Evolutionary conservation across 2,113 vertebrate genomes (phyloP), one percentile per base, ranked within the genome.

Genomic region (Pampusana beccarii): DNA sequence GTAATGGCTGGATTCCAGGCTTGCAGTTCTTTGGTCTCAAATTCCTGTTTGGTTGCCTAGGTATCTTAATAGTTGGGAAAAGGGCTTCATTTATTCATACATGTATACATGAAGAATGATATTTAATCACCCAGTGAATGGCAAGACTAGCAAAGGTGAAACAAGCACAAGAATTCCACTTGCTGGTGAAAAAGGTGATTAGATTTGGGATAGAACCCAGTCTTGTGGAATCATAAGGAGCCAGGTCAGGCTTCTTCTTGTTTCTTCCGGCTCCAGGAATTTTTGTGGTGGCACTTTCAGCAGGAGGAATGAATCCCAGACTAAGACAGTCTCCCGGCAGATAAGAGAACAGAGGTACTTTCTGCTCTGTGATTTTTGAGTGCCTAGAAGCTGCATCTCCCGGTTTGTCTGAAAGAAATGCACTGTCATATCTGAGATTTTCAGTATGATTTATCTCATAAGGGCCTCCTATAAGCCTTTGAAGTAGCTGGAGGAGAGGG

Each of bases 321-420:
- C 60, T 62, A 71, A 92, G 87, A 53, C 19, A 79, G 33, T 84
- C 60, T 92, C n/a, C 40, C 57, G 57, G 44, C 46, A 81, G 77
- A 53, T 92, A 34, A 92, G 42, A 88, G 54, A 75, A 67, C 34
- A 91, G n/a, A 67, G 92, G 64, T 84, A 42, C 29, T 91, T 96
- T 29, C 17, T 86, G 36, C 56, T 95, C 69, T 81, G 40, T 80
- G 54, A 62, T 88, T 50, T 90, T 62, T 66, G 44, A 64, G 38
- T 71, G 69, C 72, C 69, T 91, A 69, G 73, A 88, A 86, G 61
- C 88, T 88, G 31, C 5, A 3, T 69, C 71, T 92, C 64, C 26
- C 33, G 15, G 36, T 78, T 48, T 16, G 14, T 75, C 44, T 92
- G 77, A 86, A 84, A 89, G 69, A 92, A 93, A 64, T 65, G 42